Evolutionary conservation across 2,113 vertebrate genomes (phyloP).

Genomic region (Ceyx melanurus): DNA sequence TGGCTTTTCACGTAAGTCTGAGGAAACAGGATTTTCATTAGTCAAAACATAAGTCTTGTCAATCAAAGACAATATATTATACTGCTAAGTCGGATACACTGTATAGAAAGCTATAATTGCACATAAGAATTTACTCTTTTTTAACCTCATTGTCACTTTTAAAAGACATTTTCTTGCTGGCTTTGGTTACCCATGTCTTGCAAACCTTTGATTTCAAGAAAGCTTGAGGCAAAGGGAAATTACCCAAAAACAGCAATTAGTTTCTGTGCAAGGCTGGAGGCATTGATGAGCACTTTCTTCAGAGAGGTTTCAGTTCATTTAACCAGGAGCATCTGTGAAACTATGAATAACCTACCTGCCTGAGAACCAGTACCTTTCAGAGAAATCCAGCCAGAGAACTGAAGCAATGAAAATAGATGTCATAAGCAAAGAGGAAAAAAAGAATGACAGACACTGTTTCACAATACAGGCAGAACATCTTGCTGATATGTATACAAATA

Average conservation of each 20-base stretch:
- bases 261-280: slow-evolving; percentile 14
- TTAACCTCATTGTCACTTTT: not conserved
- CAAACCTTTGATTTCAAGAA: slow-evolving; percentile 15
- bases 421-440: slow-evolving; percentile 18
- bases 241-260: slow-evolving; percentile 45
- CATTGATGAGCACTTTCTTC: slow-evolving; percentile 43
- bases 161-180: not conserved
- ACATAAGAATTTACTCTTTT: not conserved
- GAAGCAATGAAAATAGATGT: slow-evolving; percentile 12
- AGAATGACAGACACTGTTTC: not conserved
- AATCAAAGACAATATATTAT: not conserved
- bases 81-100: not conserved
- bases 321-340: slow-evolving; percentile 48
- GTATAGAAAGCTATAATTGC: not conserved
- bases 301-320: slow-evolving; percentile 62
- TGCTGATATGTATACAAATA: not conserved
- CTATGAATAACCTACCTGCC: slow-evolving; percentile 29
- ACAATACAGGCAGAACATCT: not conserved
- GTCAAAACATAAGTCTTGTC: not conserved
- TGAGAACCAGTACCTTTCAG: slow-evolving; percentile 24
- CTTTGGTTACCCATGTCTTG: not conserved
- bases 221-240: not conserved
- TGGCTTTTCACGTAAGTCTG: slow-evolving; percentile 98
- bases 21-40: slow-evolving; percentile 48
- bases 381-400: slow-evolving; percentile 43